Evolutionary conservation across 2,888 invertebrate species (phyloP).

Genomic region (Pogonocherus hispidulus): DNA sequence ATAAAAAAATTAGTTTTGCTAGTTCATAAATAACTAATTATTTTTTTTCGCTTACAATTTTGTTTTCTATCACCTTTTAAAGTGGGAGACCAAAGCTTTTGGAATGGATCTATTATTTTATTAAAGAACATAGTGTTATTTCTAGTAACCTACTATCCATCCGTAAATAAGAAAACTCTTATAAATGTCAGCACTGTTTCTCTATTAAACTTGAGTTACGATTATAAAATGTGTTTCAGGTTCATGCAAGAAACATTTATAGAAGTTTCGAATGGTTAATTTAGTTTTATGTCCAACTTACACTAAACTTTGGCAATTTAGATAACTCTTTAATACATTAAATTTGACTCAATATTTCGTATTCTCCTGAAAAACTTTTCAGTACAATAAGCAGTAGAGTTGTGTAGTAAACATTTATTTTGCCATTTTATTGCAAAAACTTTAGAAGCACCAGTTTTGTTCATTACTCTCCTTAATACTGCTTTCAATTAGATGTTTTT

Average conservation of each 20-base stretch:
- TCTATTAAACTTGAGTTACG: not conserved
- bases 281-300: slow-evolving; percentile 16
- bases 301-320: slow-evolving; percentile 27
- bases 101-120: too few species aligned
- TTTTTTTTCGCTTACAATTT: too few species aligned
- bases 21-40: too few species aligned
- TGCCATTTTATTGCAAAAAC: not conserved
- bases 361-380: slow-evolving; percentile 15
- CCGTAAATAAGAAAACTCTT: too few species aligned
- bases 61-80: too few species aligned
- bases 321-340: slow-evolving; percentile 25
- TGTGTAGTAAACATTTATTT: not conserved
- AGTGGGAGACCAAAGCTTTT: too few species aligned
- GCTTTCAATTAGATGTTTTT: not conserved
- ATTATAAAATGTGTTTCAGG: not conserved
- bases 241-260: not conserved
- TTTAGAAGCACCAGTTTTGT: not conserved
- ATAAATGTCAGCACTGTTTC: too few species aligned
- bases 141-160: too few species aligned
- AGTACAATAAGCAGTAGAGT: not conserved
- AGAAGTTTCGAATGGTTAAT: slow-evolving; percentile 19
- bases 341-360: slow-evolving; percentile 21
- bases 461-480: not conserved
- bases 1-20: too few species aligned
- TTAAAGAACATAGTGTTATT: too few species aligned